Conservation (phyloP, 2,888 invertebrate genomes). For the Alloscopus bannaensis region DNA sequence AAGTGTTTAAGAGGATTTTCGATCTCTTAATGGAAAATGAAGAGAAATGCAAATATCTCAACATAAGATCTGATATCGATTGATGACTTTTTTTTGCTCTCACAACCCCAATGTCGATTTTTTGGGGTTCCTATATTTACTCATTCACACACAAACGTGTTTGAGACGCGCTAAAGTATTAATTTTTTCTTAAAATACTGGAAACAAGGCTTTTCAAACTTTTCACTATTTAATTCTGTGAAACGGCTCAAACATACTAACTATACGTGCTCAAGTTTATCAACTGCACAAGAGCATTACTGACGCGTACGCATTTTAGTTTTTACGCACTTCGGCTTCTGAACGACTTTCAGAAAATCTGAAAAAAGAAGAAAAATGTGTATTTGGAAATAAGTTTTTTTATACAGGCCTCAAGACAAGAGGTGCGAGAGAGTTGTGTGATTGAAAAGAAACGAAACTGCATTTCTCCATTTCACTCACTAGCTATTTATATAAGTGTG, state of each 20-base stretch:
- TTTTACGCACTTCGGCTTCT: neutral
- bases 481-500: neutral
- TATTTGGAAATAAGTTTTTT: too few species aligned
- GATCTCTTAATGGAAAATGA: conserved; percentile 73
- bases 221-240: conserved; percentile 17
- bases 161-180: conserved; percentile 4
- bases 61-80: conserved; percentile 72
- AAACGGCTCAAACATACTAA: too few species aligned
- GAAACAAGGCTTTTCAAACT: neutral
- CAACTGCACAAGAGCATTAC: too few species aligned
- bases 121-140: neutral
- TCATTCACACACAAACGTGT: neutral
- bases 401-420: too few species aligned
- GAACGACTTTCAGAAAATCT: conserved; percentile 2
- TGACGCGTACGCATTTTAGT: neutral
- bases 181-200: neutral
- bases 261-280: neutral
- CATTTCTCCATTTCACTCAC: conserved; percentile 26
- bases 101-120: neutral
- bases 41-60: conserved; percentile 73
- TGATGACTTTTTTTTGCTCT: conserved; percentile 67
- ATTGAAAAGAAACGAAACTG: conserved; percentile 24
- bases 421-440: too few species aligned
- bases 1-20: conserved; percentile 71
- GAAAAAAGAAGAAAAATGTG: conserved; percentile 4